Base-by-base conservation (phyloP, 2,888 invertebrate species). In the Coelopa pilipes region DNA sequence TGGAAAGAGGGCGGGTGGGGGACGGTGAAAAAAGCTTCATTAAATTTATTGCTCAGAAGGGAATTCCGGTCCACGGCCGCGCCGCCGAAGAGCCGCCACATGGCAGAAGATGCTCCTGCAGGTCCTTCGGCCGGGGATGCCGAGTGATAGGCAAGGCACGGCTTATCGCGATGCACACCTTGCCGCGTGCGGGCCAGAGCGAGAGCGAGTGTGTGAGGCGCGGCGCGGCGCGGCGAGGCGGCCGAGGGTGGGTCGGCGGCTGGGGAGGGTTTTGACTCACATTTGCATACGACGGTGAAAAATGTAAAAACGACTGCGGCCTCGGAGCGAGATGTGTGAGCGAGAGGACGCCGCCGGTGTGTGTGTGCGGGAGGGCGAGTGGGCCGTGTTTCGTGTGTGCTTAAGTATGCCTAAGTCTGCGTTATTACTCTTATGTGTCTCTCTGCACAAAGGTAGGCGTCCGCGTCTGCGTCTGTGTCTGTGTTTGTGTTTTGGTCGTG, bases 1-100 rank as follows among this genome's bases (percentile, higher is more conserved):
- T 62, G 34, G 7, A 34, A 34, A 34, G 7, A 4, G 34, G 7
- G 34, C 7, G 4, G 34, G 34, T 34, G 34, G 2, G 34, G 34
- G 34, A 34, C 7, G 4, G 34, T n/a, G 60, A 70, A 59, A 21
- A 60, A 59, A 60, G 24, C 66, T 66, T 70, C 70, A 70, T 70
- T 70, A 60, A 70, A 60, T 70, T 70, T 70, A 70, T 70, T 59
- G 60, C 59, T 55, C 70, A n/a, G 59, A 24, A 59, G 70, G 60
- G 70, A 70, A 60, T 70, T 49, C 59, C 12, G 46, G 45, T 12
- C 15, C n/a, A 21, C 17, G 21, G 46, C 65, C 13, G 66, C 47
- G 46, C 45, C 17, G 34, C 17, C 15, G 24, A 60, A 21, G 60
- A 70, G 60, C 60, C 9, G 47, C 70, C 70, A 70, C 70, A 60